Percentiles rank a stretch among this genome's conserved stretches.
phyloP scores from a whole-genome alignment of 2,888 invertebrate species.

The Apodemia mormo region DNA sequence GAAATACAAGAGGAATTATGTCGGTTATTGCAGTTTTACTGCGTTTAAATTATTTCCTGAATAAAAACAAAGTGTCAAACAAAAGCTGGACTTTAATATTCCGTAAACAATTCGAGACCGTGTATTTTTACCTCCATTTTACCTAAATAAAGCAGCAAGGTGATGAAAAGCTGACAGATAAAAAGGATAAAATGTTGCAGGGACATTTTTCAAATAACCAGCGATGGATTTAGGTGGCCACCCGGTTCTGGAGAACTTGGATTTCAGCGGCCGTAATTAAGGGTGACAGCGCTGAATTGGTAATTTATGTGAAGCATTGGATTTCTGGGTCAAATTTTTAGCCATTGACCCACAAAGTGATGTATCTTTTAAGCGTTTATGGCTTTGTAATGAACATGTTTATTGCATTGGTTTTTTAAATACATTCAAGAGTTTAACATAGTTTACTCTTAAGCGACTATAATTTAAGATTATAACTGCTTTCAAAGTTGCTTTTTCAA shows the following conservation, averaged over 20 bases:
- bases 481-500: no score
- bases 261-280: constrained; percentile 14
- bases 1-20: no score
- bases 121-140: not conserved
- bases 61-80: not conserved
- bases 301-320: not conserved
- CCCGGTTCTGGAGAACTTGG: not conserved
- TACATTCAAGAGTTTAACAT: not conserved
- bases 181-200: not conserved
- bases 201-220: not conserved
- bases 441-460: no score
- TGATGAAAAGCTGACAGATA: not conserved
- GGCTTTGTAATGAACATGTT: not conserved
- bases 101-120: not conserved
- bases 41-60: no score
- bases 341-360: not conserved
- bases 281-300: not conserved
- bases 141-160: constrained; percentile 1
- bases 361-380: not conserved
- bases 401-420: not conserved
- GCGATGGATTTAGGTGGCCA: constrained; percentile 10
- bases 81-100: not conserved
- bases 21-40: no score
- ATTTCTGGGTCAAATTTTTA: constrained; percentile 5
- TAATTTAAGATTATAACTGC: no score